Conservation (phyloP, 2,797 vertebrate species). For the Falco novaeseelandiae region DNA sequence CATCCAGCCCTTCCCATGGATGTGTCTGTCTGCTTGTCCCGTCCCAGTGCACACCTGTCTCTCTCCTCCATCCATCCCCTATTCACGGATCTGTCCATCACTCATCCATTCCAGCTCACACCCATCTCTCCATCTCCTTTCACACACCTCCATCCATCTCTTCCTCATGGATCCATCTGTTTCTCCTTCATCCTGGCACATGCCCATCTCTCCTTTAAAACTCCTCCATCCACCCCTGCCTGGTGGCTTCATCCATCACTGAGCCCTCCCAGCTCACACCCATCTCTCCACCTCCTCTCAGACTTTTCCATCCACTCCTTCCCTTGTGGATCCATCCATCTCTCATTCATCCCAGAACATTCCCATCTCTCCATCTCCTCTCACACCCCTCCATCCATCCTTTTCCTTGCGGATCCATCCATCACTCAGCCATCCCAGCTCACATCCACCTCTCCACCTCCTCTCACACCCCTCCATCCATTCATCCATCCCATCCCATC, state of each 20-base stretch:
- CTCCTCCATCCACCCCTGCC: not conserved
- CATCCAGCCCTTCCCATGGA: not conserved
- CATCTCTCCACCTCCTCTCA: not conserved
- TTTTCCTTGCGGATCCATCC: not conserved
- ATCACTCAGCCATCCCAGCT: not conserved
- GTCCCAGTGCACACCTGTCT: not conserved
- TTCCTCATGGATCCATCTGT: not conserved
- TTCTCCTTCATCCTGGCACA: not conserved
- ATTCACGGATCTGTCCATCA: fast-evolving
- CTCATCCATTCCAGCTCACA: not conserved
- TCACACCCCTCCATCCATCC: not conserved
- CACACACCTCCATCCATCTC: too few species aligned
- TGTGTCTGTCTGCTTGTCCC: not conserved
- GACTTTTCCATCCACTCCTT: not conserved
- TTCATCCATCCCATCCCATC: not conserved
- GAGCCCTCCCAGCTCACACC: not conserved
- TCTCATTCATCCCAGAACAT: not conserved
- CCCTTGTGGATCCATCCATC: not conserved
- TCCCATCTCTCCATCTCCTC: not conserved
- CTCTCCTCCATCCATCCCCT: not conserved
- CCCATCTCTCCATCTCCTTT: not conserved
- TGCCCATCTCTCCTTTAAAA: not conserved
- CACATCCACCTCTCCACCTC: not conserved
- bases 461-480: not conserved
- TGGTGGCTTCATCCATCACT: not conserved